A percentile compares a stretch with the other conserved stretches of the same genome.
These are phyloP conservation scores for Enteromius argenteus DNA, from an alignment of 2,797 vertebrate genomes.

Conservation along the genomic window DNA sequence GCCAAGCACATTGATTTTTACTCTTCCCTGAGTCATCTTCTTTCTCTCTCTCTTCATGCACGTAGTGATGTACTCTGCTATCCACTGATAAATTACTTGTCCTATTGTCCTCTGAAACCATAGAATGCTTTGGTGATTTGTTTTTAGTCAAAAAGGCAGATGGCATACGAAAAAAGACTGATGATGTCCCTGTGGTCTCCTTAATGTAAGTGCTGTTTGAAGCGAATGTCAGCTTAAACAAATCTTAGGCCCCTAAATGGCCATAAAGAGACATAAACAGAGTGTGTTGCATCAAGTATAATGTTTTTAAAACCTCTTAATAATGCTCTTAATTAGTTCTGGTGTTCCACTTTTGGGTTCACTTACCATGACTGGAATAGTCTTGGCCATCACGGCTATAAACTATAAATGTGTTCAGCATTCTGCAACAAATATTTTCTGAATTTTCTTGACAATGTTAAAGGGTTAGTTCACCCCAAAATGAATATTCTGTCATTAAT, in stretches of 20 bases:
- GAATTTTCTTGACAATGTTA: neutral
- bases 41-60: constrained; percentile 2
- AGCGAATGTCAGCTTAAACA: constrained; percentile 19
- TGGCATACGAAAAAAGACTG: constrained; percentile 20
- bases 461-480: neutral
- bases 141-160: constrained; percentile 26
- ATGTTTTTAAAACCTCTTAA: constrained; percentile 22
- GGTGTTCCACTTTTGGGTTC: neutral
- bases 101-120: neutral
- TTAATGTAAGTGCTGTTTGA: constrained; percentile 29
- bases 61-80: neutral
- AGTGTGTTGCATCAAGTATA: constrained; percentile 23
- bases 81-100: constrained; percentile 38
- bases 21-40: neutral
- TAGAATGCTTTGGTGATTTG: constrained; percentile 19
- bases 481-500: no score
- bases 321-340: constrained; percentile 9
- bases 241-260: constrained; percentile 24
- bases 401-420: neutral
- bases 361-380: neutral
- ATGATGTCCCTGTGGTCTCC: neutral
- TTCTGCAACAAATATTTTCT: neutral
- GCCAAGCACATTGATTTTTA: neutral
- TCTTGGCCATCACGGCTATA: neutral
- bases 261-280: constrained; percentile 24